phyloP scores from a whole-genome alignment of 2,113 vertebrate genomes.

The Talpa occidentalis region DNA sequence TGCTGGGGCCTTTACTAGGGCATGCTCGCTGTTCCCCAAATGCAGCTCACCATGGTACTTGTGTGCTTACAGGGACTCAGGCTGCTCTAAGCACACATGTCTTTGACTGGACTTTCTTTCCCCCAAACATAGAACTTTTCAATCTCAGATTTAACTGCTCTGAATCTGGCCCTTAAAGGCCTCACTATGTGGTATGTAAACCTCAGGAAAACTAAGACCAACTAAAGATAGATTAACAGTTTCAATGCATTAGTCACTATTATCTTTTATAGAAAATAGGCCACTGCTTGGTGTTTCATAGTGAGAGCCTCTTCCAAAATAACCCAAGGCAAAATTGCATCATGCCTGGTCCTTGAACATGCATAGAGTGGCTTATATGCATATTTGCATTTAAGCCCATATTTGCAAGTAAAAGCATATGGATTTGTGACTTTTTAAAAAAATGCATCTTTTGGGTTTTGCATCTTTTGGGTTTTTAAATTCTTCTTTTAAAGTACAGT shows the following conservation, averaged over 20 bases:
- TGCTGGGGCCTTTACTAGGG: rapidly evolving
- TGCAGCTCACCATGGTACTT: background rate
- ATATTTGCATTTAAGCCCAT: background rate
- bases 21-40: background rate
- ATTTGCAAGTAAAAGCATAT: background rate
- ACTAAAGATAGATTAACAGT: background rate
- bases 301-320: background rate
- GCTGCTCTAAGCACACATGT: background rate
- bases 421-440: background rate
- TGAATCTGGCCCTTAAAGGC: background rate
- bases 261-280: background rate
- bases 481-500: slow-evolving; percentile 18
- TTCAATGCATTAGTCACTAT: background rate
- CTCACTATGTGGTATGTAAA: background rate
- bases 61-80: background rate
- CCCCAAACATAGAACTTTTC: background rate
- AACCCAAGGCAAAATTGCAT: background rate
- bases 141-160: background rate
- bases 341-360: background rate
- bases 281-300: background rate
- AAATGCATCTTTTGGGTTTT: background rate
- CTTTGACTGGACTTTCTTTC: background rate
- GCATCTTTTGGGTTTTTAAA: background rate
- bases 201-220: background rate
- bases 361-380: background rate